Evolutionary conservation across 2,113 vertebrate genomes (phyloP).

Genomic region (Mus spicilegus): DNA sequence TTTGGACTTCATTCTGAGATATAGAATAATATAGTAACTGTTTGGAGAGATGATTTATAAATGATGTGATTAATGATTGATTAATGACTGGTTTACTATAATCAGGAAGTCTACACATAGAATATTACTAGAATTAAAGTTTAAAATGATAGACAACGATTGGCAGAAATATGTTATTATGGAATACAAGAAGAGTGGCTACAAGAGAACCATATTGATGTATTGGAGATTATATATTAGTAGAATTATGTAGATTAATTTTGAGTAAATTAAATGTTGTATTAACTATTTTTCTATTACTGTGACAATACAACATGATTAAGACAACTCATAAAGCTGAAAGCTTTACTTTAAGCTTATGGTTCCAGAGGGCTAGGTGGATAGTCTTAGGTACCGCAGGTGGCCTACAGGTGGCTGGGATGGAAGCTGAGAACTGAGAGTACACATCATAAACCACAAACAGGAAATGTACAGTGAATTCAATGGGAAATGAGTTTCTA

Average conservation of each 20-base stretch:
- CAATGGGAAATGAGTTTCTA: not conserved
- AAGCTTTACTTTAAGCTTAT: not conserved
- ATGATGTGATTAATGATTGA: not conserved
- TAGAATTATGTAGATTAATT: not conserved
- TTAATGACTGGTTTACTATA: not conserved
- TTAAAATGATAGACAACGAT: not conserved
- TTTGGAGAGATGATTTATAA: conserved; percentile 48
- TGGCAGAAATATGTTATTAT: not conserved
- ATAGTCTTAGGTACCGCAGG: not conserved
- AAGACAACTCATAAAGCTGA: not conserved
- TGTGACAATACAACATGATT: not conserved
- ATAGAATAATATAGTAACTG: not conserved
- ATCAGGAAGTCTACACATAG: not conserved
- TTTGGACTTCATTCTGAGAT: not conserved
- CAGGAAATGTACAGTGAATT: not conserved
- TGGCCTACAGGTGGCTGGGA: not conserved
- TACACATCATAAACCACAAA: not conserved
- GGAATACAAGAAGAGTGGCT: not conserved
- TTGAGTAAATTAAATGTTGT: not conserved
- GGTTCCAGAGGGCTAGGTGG: not conserved
- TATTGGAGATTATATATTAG: not conserved
- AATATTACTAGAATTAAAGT: conserved; percentile 6
- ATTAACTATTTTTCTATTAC: not conserved
- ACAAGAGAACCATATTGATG: not conserved
- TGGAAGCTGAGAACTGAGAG: not conserved